A percentile compares a stretch with the other conserved stretches of the same genome.
phyloP scores from a whole-genome alignment of 2,797 vertebrate species.

The Sylvia borin region DNA sequence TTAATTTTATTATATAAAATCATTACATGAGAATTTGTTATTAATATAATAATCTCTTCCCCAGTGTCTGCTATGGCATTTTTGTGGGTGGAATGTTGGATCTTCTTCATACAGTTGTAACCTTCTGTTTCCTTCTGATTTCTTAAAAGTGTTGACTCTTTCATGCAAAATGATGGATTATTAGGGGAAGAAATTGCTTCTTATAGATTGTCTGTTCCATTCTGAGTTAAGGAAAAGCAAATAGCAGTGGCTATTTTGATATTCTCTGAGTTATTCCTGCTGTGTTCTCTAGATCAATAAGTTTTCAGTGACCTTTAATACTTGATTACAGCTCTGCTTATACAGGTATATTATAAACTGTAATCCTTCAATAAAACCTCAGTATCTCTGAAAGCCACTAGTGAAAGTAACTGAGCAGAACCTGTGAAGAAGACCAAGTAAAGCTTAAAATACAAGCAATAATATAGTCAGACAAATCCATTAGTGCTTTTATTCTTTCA shows the following conservation, averaged over 20 bases:
- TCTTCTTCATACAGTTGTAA: not conserved
- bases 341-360: not conserved
- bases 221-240: not conserved
- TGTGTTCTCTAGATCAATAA: conserved; percentile 21
- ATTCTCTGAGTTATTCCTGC: not conserved
- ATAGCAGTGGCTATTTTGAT: not conserved
- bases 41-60: not conserved
- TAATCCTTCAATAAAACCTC: not conserved
- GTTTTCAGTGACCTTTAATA: conserved; percentile 16
- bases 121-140: not conserved
- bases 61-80: not conserved
- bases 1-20: not conserved
- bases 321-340: not conserved
- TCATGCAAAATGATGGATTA: not conserved
- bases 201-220: not conserved
- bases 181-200: not conserved
- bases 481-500: conserved; percentile 56
- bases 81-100: not conserved
- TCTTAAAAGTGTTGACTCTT: not conserved
- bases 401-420: not conserved
- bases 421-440: not conserved
- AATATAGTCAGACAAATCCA: conserved; percentile 56
- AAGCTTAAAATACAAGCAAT: conserved; percentile 6
- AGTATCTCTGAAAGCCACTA: not conserved
- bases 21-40: not conserved